A percentile compares a stretch with the other conserved stretches of the same genome.
phyloP scores from a whole-genome alignment of 2,797 vertebrate genomes.

The Macroramphosus scolopax region DNA sequence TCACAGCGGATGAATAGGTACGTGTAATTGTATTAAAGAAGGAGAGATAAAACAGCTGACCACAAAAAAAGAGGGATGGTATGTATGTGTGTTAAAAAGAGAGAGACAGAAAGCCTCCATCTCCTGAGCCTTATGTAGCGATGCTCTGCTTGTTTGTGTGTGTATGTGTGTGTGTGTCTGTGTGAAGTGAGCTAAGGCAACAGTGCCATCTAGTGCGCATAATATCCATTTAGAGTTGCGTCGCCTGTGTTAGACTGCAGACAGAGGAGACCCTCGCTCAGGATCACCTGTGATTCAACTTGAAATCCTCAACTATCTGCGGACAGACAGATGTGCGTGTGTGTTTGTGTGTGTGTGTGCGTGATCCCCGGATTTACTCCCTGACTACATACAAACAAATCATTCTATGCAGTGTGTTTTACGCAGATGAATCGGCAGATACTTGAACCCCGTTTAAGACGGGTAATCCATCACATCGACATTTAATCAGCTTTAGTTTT shows the following conservation, averaged over 20 bases:
- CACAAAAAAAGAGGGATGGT: slow-evolving; percentile 12
- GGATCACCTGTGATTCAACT: slow-evolving; percentile 6
- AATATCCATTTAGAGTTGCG: no score
- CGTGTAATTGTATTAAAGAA: slow-evolving; percentile 20
- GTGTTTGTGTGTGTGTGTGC: not conserved
- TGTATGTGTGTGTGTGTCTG: slow-evolving; percentile 10
- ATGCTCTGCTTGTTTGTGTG: slow-evolving; percentile 48
- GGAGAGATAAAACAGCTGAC: slow-evolving; percentile 14
- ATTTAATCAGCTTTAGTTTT: slow-evolving; percentile 42
- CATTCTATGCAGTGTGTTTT: slow-evolving; percentile 6
- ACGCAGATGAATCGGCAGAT: slow-evolving; percentile 35
- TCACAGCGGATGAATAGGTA: slow-evolving; percentile 44
- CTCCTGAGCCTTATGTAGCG: slow-evolving; percentile 49
- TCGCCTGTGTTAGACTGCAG: not conserved
- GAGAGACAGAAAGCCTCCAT: slow-evolving; percentile 30
- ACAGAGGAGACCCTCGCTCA: slow-evolving; percentile 6
- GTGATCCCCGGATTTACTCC: not conserved
- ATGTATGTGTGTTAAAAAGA: slow-evolving; percentile 38
- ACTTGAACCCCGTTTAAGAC: slow-evolving; percentile 31
- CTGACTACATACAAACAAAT: slow-evolving; percentile 3
- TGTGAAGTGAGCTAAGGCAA: slow-evolving; percentile 45
- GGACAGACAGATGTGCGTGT: no score
- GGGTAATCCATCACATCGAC: slow-evolving; percentile 54
- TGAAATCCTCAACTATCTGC: slow-evolving; percentile 11
- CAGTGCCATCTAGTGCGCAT: slow-evolving; percentile 70